Conservation (phyloP, 2,797 vertebrate genomes). For the Petrocephalus schoutedeni region DNA sequence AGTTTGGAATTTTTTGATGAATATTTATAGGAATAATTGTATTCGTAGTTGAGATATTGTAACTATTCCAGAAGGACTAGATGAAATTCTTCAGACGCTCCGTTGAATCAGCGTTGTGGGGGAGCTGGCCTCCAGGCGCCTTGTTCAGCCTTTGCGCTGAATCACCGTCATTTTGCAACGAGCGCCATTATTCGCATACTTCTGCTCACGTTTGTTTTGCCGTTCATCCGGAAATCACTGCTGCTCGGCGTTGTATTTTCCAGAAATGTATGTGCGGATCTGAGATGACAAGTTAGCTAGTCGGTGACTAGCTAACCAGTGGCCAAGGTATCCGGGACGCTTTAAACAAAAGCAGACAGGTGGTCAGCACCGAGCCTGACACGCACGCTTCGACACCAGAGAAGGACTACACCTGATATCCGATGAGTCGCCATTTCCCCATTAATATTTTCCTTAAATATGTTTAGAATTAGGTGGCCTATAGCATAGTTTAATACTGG, state of each 20-base stretch:
- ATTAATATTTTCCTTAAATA: background rate
- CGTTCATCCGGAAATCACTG: background rate
- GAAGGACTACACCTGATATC: background rate
- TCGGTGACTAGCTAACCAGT: background rate
- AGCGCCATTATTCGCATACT: background rate
- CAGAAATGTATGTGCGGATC: background rate
- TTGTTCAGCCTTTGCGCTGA: background rate
- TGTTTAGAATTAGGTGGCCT: background rate
- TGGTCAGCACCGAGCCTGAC: background rate
- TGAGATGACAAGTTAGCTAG: background rate
- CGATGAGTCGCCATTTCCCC: background rate
- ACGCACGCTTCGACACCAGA: background rate
- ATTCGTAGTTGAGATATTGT: background rate
- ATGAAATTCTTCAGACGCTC: background rate
- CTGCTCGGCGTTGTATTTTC: background rate
- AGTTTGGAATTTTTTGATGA: background rate
- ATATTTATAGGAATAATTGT: background rate
- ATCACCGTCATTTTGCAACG: background rate
- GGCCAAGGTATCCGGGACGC: background rate
- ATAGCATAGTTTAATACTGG: background rate
- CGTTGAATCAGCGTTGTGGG: background rate
- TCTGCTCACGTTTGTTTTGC: background rate
- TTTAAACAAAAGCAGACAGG: background rate
- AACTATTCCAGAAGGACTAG: background rate
- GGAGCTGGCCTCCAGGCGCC: background rate